These are phyloP conservation scores for Monopis laevigella DNA, from an alignment of 2,888 invertebrate species.

Conservation along the genomic window DNA sequence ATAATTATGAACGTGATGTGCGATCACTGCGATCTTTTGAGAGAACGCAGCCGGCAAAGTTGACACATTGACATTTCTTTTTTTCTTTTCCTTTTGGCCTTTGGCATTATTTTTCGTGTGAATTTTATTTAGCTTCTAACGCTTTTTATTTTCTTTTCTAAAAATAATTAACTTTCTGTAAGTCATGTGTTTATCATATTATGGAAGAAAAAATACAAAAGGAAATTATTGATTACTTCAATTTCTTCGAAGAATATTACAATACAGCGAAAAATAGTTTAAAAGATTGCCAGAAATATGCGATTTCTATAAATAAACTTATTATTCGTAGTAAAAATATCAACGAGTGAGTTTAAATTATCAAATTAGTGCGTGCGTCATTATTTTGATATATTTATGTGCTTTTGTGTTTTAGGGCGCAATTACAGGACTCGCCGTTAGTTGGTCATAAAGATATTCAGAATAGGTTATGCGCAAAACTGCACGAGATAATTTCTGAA, in stretches of 20 bases:
- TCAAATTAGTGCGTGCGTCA: neutral
- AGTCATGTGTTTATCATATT: slow-evolving; percentile 27
- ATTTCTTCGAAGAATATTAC: slow-evolving; percentile 56
- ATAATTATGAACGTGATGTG: no score
- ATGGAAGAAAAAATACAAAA: slow-evolving; percentile 62
- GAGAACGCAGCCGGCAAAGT: no score
- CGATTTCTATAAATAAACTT: slow-evolving; percentile 59
- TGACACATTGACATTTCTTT: no score
- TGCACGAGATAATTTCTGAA: slow-evolving; percentile 46
- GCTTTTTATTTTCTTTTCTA: no score
- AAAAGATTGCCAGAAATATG: slow-evolving; percentile 58
- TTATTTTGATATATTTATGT: neutral
- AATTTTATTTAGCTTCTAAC: no score
- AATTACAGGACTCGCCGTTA: slow-evolving; percentile 44
- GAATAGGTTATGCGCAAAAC: slow-evolving; percentile 39
- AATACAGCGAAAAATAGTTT: slow-evolving; percentile 52
- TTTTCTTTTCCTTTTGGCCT: no score
- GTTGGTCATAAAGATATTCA: slow-evolving; percentile 50
- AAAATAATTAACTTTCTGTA: no score
- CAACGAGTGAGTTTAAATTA: slow-evolving; percentile 47
- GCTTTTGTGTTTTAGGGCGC: slow-evolving; percentile 58
- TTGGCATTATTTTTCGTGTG: no score
- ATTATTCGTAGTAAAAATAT: slow-evolving; percentile 59
- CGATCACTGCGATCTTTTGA: no score
- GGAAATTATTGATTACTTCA: slow-evolving; percentile 60